A percentile compares a stretch with the other conserved stretches of the same genome.
These are phyloP conservation scores for Lottia gigantea DNA, from an alignment of 2,888 invertebrate genomes.

Conservation along the genomic window DNA sequence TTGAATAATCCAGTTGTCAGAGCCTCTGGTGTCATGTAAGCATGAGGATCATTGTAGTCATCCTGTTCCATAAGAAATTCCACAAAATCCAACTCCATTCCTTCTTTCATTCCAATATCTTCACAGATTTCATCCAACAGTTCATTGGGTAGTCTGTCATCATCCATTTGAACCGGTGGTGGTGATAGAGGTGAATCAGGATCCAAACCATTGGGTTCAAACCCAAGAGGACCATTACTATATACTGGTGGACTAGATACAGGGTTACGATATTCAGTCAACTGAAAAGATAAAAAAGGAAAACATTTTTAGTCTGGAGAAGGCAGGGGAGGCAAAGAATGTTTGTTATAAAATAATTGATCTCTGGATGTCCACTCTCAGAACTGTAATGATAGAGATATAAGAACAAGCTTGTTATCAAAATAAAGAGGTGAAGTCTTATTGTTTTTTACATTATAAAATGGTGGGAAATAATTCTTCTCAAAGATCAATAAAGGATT, in stretches of 20 bases:
- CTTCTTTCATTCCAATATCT: constrained; percentile 67
- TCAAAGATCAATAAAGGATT: no score
- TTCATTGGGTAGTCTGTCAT: constrained; percentile 61
- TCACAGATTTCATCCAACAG: constrained; percentile 66
- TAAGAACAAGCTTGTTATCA: no score
- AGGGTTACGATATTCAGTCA: constrained; percentile 61
- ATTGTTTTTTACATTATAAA: no score
- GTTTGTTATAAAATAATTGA: no score
- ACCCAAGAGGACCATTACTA: constrained; percentile 48
- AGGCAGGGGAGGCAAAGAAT: no score
- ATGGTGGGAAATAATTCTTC: no score
- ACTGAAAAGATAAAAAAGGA: constrained; percentile 42
- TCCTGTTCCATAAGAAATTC: constrained; percentile 63
- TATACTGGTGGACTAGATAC: constrained; percentile 56
- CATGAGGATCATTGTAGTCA: constrained; percentile 46
- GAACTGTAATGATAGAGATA: no score
- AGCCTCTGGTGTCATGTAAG: constrained; percentile 58
- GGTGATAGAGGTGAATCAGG: constrained; percentile 49
- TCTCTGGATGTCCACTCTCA: no score
- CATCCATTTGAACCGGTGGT: constrained; percentile 44
- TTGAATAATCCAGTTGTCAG: constrained; percentile 20
- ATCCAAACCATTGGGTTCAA: constrained; percentile 50
- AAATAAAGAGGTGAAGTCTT: no score
- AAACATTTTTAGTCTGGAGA: not conserved
- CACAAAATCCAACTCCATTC: constrained; percentile 66